phyloP scores from a whole-genome alignment of 2,797 vertebrate genomes.

The Peromyscus aztecus region DNA sequence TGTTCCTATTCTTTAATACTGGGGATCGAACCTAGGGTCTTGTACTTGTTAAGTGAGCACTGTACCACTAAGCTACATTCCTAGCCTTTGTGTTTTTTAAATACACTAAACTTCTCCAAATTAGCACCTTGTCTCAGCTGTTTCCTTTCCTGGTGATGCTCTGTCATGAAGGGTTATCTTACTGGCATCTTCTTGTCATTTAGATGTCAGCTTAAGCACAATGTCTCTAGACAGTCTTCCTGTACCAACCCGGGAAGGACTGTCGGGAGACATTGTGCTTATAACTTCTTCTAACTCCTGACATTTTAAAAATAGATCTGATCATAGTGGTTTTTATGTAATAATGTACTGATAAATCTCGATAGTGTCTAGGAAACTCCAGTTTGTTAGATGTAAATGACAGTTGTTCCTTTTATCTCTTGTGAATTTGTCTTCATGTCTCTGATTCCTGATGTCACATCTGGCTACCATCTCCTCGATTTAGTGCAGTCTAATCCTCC shows the following conservation, averaged over 20 bases:
- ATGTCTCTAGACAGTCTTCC: neutral
- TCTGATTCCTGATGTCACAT: neutral
- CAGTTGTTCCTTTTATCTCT: neutral
- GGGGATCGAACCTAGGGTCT: neutral
- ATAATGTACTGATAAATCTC: neutral
- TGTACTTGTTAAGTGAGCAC: neutral
- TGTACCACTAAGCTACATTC: neutral
- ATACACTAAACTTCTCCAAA: neutral
- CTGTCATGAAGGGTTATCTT: neutral
- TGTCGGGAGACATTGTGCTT: neutral
- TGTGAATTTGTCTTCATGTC: neutral
- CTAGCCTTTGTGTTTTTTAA: neutral
- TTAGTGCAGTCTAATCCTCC: neutral
- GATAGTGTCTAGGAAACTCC: neutral
- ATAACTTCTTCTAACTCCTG: neutral
- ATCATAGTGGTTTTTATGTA: neutral
- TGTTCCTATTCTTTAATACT: neutral
- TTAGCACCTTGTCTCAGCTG: neutral
- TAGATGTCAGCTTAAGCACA: neutral
- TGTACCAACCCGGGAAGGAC: neutral
- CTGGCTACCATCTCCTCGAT: neutral
- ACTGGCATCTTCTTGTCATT: neutral
- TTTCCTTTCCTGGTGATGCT: neutral
- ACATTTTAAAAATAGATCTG: neutral
- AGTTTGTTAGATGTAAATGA: neutral